A percentile compares a stretch with the other conserved stretches of the same genome.
Conservation (phyloP, 2,113 vertebrate species). For the Clarias magur region DNA sequence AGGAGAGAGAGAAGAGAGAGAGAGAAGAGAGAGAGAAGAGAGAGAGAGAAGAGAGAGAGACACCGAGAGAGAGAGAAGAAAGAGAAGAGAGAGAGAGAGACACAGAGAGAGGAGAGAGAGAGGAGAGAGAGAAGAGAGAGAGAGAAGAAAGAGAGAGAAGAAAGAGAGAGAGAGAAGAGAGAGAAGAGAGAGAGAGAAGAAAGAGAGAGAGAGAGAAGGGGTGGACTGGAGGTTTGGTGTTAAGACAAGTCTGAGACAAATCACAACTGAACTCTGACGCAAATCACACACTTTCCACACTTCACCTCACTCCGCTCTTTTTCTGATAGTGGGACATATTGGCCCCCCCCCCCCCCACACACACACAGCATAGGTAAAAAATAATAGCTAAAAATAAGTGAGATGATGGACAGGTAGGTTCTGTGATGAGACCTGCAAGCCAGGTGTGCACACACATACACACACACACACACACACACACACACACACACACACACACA, state of each 20-base stretch:
- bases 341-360: too few species aligned
- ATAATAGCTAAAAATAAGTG: not conserved
- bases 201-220: too few species aligned
- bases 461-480: not conserved
- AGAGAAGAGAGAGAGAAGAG: too few species aligned
- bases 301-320: not conserved
- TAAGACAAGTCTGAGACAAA: constrained; percentile 34
- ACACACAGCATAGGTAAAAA: not conserved
- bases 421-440: not conserved
- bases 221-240: not conserved
- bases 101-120: too few species aligned
- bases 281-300: not conserved
- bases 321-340: not conserved
- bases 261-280: constrained; percentile 35
- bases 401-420: not conserved
- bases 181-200: too few species aligned
- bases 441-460: constrained; percentile 7
- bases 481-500: not conserved
- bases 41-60: too few species aligned
- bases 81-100: too few species aligned
- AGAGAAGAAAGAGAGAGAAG: too few species aligned
- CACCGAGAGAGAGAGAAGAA: too few species aligned
- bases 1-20: too few species aligned
- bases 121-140: too few species aligned
- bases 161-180: too few species aligned